A percentile compares a stretch with the other conserved stretches of the same genome.
Conservation (phyloP, 1,140 invertebrate genomes). For the Mylabris phalerata region DNA sequence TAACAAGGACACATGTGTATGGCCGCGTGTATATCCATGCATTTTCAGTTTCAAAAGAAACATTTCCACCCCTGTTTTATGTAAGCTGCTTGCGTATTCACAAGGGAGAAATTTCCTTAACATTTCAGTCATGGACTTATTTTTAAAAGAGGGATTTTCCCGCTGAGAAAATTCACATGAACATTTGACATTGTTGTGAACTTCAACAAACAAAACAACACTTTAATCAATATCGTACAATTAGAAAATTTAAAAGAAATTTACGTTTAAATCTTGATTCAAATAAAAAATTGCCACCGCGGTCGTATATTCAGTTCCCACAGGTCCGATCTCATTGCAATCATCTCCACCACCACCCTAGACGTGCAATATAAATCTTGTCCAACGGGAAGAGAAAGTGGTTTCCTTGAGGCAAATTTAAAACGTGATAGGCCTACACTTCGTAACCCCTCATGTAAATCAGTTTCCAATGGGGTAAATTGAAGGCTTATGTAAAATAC, state of each 20-base stretch:
- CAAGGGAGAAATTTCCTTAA: slow-evolving; percentile 40
- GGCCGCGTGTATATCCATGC: slow-evolving; percentile 35
- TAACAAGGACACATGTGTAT: slow-evolving; percentile 33
- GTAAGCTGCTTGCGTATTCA: slow-evolving; percentile 39
- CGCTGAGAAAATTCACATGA: neutral
- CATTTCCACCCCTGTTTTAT: slow-evolving; percentile 34
- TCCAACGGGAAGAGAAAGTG: no score
- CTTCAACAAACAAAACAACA: neutral
- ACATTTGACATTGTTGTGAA: neutral
- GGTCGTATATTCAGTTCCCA: no score
- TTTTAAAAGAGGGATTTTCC: slow-evolving; percentile 11
- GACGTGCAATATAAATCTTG: no score
- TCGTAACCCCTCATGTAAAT: slow-evolving; percentile 25
- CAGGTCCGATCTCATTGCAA: no score
- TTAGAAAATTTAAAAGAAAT: neutral
- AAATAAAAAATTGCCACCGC: no score
- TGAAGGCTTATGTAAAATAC: slow-evolving; percentile 23
- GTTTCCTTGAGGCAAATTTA: no score
- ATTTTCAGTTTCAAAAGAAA: slow-evolving; percentile 39
- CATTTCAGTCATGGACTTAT: slow-evolving; percentile 26
- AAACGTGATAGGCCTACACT: no score
- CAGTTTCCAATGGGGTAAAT: slow-evolving; percentile 14
- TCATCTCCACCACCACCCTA: no score
- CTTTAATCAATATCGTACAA: neutral
- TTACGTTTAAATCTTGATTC: neutral